A percentile compares a stretch with the other conserved stretches of the same genome.
Evolutionary conservation across 2,888 invertebrate species (phyloP).

Genomic region (Lymantria monacha): DNA sequence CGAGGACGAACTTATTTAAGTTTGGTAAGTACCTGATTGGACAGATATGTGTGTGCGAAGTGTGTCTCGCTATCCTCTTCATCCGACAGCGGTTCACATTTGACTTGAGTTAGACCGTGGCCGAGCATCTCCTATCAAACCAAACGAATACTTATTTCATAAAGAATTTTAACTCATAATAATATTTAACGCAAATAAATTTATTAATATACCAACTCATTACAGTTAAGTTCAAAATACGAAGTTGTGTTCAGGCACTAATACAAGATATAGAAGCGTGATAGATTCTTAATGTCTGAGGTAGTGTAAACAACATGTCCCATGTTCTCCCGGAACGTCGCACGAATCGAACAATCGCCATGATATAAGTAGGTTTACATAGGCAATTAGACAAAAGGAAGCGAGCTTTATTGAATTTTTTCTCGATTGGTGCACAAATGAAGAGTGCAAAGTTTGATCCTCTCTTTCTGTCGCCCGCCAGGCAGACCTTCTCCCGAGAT

Average conservation of each 20-base stretch:
- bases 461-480: conserved; percentile 60
- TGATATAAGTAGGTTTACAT: conserved; percentile 65
- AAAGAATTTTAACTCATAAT: neutral
- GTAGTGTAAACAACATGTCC: conserved; percentile 37
- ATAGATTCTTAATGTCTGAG: conserved; percentile 15
- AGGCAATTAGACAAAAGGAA: conserved; percentile 78
- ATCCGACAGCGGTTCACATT: conserved; percentile 67
- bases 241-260: conserved; percentile 1
- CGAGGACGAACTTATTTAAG: conserved; percentile 10
- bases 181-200: neutral
- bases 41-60: conserved; percentile 46
- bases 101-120: conserved; percentile 52
- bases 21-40: conserved; percentile 46
- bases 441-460: conserved; percentile 67
- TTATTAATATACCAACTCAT: conserved; percentile 1
- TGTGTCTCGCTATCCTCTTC: conserved; percentile 62
- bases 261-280: conserved; percentile 11
- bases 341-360: conserved; percentile 55
- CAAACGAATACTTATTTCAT: conserved; percentile 5
- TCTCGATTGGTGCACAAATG: conserved; percentile 76
- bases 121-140: conserved; percentile 64
- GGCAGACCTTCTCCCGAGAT: conserved; percentile 48
- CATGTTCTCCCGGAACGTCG: conserved; percentile 44
- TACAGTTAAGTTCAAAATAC: conserved; percentile 7
- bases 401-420: conserved; percentile 78